Evolutionary conservation across 1,140 invertebrate species (phyloP), one percentile per base, ranked within the genome.

Genomic region (Cyclina sinensis): DNA sequence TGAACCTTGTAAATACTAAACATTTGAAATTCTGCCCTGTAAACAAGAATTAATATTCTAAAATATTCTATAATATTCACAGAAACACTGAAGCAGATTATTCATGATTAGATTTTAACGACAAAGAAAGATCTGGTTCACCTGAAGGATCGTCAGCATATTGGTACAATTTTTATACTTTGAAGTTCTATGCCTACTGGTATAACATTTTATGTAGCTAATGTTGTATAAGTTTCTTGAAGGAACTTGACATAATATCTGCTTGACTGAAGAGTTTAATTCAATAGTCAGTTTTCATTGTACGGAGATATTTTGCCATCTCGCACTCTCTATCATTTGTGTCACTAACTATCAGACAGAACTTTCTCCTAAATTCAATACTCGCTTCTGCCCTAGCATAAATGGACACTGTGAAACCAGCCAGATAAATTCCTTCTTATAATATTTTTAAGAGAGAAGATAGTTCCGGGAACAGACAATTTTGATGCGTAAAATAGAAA

Each of bases 321-420:
- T 62, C 27, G 57, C 27, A n/a, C n/a, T 62, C n/a, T 7, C 57
- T 62, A 62, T 62, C 18, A 62, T 62, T 62, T 62, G 57, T 62
- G 57, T 62, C 57, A 62, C 21, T 27, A 62, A 62, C 57, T 5
- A 62, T 62, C 57, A 27, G 57, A 27, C 7, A 5, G 14, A 62
- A 27, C n/a, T 27, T 24, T 62, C 24, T 62, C 24, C n/a, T 62
- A 27, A 62, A 62, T 62, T 62, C 57, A 27, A 27, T 27, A 24
- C 24, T 27, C 24, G 5, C 27, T 62, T n/a, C n/a, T 62, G 24
- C 57, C 57, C 5, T 4, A 24, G 27, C 57, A 62, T 62, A 27
- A 11, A n/a, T 57, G n/a, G 27, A 27, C n/a, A n/a, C n/a, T 62
- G 14, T 12, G 51, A 54, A 54, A 54, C 51, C 4, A 18, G 21